Base-by-base conservation (phyloP, 2,797 vertebrate species). In the Allobates femoralis region DNA sequence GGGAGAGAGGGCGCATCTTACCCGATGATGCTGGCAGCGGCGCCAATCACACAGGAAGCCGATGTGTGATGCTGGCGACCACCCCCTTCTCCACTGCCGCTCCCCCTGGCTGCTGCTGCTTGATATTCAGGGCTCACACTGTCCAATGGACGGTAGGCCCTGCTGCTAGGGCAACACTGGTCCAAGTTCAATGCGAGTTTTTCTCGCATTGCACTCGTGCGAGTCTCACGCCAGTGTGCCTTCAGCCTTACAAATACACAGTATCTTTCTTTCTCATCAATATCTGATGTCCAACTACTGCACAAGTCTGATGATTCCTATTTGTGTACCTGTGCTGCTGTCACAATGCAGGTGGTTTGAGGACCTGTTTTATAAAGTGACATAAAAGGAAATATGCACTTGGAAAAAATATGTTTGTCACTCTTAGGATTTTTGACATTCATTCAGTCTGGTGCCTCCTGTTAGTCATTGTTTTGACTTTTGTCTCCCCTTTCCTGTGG, bases 391-490 rank as follows among this genome's bases (percentile, higher is more conserved):
- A 74, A 74, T 5, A 23, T 23, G 11, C 19, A 56, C 50, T 34
- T 55, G 50, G 28, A 32, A 32, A 55, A 56, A 77, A 15, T 12
- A 12, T 14, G 50, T 55, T 56, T 76, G 6, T 55, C 34, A 21
- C 28, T 34, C 32, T 2, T 56, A 56, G 28, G 50, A 74, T 77
- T 16, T 34, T 11, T 77, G 11, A 34, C 18, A 23, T 55, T 19
- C 16, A 55, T 32, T 55, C 2, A 21, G 28, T 56, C 53, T 56
- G 51, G 28, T 32, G 53, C 19, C 75, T 77, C 8, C 74, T 76
- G 50, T 76, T 55, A 55, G 74, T 30, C 26, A 55, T 55, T 55
- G 53, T 77, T 51, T 55, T 77, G 28, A 32, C 75, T 77, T 2
- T 11, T 74, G 41, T 74, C 71, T 50, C 41, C 46, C 11, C 30